Percentiles rank a stretch among this genome's conserved stretches.
These are phyloP conservation scores for Hippoglossus stenolepis DNA, from an alignment of 2,113 vertebrate genomes.

Conservation along the genomic window DNA sequence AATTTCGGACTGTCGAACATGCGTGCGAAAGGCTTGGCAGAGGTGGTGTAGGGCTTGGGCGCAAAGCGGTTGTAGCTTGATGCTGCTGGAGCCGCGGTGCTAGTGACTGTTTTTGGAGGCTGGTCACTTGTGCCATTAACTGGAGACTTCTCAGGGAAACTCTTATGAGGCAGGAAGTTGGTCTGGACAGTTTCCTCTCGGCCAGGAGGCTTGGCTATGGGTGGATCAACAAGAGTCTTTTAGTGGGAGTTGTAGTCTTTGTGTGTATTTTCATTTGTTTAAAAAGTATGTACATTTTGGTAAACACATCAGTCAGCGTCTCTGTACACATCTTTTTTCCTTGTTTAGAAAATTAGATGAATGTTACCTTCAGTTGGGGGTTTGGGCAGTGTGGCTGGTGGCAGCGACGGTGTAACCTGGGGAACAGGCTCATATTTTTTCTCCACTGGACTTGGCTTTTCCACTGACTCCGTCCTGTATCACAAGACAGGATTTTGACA, in stretches of 20 bases:
- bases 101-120: slow-evolving; percentile 76
- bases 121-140: slow-evolving; percentile 86
- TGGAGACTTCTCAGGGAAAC: slow-evolving; percentile 87
- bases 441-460: slow-evolving; percentile 85
- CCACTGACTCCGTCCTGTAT: slow-evolving; percentile 85
- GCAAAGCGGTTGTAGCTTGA: slow-evolving; percentile 87
- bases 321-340: not conserved
- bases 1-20: slow-evolving; percentile 99
- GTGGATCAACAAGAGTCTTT: slow-evolving; percentile 71
- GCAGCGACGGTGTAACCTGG: slow-evolving; percentile 83
- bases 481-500: slow-evolving; percentile 1
- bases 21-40: slow-evolving; percentile 91
- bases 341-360: not conserved
- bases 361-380: slow-evolving; percentile 87
- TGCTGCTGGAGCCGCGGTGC: slow-evolving; percentile 58
- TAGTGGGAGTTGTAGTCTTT: not conserved
- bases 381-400: slow-evolving; percentile 89
- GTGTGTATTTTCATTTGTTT: not conserved
- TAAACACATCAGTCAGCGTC: not conserved
- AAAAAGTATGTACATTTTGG: not conserved
- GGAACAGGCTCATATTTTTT: slow-evolving; percentile 88
- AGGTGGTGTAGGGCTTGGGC: slow-evolving; percentile 88
- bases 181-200: slow-evolving; percentile 90
- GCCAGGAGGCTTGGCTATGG: slow-evolving; percentile 80
- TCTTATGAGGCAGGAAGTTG: slow-evolving; percentile 91